phyloP scores from a whole-genome alignment of 92 coral and sea anemone species.

The Palythoa heliodiscus region DNA sequence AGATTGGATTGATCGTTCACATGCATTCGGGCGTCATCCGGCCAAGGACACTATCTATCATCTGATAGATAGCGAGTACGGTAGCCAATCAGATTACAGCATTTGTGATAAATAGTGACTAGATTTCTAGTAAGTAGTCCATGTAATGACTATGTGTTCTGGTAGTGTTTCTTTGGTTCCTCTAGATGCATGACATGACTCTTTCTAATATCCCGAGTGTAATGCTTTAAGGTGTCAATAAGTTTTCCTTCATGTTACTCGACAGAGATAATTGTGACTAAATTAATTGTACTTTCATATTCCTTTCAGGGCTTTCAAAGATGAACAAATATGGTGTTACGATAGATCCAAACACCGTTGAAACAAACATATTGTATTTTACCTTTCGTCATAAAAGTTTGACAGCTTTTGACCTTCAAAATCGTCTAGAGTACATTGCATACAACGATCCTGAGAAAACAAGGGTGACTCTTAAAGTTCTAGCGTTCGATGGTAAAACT shows the following conservation, averaged over 20 bases:
- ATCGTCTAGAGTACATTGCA: slow-evolving; percentile 51
- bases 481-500: slow-evolving; percentile 38
- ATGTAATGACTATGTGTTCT: too few species aligned
- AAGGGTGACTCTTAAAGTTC: slow-evolving; percentile 53
- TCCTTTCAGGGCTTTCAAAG: slow-evolving; percentile 56
- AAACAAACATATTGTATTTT: slow-evolving; percentile 75
- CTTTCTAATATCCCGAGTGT: too few species aligned
- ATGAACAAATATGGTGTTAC: slow-evolving; percentile 60
- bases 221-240: too few species aligned
- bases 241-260: background rate
- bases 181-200: too few species aligned
- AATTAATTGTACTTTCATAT: background rate
- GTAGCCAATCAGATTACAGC: too few species aligned
- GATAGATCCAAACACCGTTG: slow-evolving; percentile 53
- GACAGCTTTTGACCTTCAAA: slow-evolving; percentile 67
- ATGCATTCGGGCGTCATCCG: too few species aligned
- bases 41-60: too few species aligned
- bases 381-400: slow-evolving; percentile 50
- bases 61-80: too few species aligned
- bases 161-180: too few species aligned
- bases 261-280: background rate
- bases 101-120: too few species aligned
- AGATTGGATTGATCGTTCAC: too few species aligned
- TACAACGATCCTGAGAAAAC: slow-evolving; percentile 52
- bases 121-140: too few species aligned